Conservation (phyloP, 2,888 invertebrate genomes). For the Cancer borealis region DNA sequence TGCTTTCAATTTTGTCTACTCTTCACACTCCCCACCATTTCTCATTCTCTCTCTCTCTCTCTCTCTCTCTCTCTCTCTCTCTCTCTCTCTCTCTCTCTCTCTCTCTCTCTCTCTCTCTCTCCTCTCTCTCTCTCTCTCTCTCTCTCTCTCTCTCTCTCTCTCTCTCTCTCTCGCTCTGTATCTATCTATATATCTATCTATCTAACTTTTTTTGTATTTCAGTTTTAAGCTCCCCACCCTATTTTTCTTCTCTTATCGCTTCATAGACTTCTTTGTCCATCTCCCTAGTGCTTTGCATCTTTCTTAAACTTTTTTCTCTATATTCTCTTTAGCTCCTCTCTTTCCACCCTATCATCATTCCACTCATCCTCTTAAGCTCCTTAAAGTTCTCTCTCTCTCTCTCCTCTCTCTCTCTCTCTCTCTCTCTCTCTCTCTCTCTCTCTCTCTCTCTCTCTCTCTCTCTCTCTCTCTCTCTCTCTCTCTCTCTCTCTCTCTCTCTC, state of each 20-base stretch:
- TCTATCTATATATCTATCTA: not conserved
- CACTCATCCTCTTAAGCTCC: slow-evolving; percentile 6
- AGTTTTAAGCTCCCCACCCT: not conserved
- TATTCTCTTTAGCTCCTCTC: not conserved
- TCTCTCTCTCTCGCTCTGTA: not conserved
- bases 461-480: slow-evolving; percentile 24
- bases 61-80: not conserved
- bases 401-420: not conserved
- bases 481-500: slow-evolving; percentile 16
- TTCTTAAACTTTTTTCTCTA: slow-evolving; percentile 23
- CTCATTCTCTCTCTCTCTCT: not conserved
- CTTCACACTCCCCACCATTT: not conserved
- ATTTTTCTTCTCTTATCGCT: not conserved
- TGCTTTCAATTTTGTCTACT: not conserved
- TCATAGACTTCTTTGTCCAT: not conserved
- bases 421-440: slow-evolving; percentile 45
- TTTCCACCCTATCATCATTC: slow-evolving; percentile 32
- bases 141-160: not conserved
- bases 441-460: slow-evolving; percentile 41
- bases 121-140: not conserved
- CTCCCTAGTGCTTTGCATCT: not conserved
- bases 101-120: not conserved
- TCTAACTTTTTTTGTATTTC: not conserved
- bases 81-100: not conserved
- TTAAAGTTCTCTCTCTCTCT: not conserved